A percentile compares a stretch with the other conserved stretches of the same genome.
phyloP scores from a whole-genome alignment of 64 coral and sea anemone species.

The Montipora sp. region DNA sequence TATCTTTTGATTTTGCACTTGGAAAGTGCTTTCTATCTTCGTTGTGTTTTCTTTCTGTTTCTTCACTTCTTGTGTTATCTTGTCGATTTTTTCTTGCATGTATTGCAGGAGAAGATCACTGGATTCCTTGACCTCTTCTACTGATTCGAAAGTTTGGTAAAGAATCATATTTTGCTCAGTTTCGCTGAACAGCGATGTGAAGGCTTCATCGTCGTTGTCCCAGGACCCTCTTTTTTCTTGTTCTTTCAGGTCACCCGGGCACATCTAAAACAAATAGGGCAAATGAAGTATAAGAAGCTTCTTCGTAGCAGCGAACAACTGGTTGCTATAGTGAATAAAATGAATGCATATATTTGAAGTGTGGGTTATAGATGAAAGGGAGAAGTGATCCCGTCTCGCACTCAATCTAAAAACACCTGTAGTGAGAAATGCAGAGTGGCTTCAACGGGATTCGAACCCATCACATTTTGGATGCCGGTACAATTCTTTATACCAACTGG shows the following conservation, averaged over 20 bases:
- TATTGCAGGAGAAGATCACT: conserved; percentile 4
- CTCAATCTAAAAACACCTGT: no score
- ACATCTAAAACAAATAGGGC: conserved; percentile 4
- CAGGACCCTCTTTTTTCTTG: not conserved
- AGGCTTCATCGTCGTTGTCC: not conserved
- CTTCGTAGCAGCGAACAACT: no score
- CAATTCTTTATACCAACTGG: no score
- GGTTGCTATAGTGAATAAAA: no score
- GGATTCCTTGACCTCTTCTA: conserved; percentile 23
- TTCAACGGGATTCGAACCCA: no score
- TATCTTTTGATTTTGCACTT: conserved; percentile 37
- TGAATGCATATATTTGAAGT: no score
- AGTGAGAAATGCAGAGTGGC: no score
- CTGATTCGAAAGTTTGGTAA: conserved; percentile 17
- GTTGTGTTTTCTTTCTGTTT: conserved; percentile 1
- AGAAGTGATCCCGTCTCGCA: no score
- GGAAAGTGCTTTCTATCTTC: not conserved
- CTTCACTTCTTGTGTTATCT: not conserved
- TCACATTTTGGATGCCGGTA: no score
- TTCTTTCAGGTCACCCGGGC: not conserved
- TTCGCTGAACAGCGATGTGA: conserved; percentile 4
- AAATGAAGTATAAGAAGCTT: no score
- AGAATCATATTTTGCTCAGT: not conserved
- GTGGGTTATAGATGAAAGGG: no score
- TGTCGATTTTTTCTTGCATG: conserved; percentile 1